phyloP scores from a whole-genome alignment of 2,888 invertebrate species.

The Zaprionus bogoriensis region DNA sequence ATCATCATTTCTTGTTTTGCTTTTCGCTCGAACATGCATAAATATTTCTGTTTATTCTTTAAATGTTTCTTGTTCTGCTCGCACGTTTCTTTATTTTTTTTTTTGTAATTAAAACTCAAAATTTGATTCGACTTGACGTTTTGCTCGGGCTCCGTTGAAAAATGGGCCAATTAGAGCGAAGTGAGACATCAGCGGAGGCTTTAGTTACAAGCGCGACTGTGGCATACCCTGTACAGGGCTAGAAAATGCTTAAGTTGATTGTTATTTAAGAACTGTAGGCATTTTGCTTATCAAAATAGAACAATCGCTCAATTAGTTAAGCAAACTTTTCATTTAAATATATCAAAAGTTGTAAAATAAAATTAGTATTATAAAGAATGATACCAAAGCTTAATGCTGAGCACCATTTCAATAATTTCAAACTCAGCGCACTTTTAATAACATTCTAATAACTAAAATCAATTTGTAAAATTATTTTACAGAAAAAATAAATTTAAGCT shows the following conservation, averaged over 20 bases:
- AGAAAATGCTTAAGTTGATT: neutral
- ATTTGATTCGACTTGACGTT: neutral
- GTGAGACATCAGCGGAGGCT: neutral
- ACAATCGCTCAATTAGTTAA: too few relatives aligned
- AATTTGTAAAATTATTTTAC: too few relatives aligned
- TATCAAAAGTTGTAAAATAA: too few relatives aligned
- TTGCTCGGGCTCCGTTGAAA: neutral
- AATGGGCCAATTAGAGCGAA: neutral
- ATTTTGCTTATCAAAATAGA: too few relatives aligned
- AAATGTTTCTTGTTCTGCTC: conserved; percentile 45
- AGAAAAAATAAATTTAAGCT: too few relatives aligned
- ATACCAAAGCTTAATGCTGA: too few relatives aligned
- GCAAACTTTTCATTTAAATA: too few relatives aligned
- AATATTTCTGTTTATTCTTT: conserved; percentile 28
- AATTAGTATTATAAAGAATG: too few relatives aligned
- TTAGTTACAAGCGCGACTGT: neutral
- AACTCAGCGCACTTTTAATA: too few relatives aligned
- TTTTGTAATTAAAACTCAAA: neutral
- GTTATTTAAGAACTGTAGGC: too few relatives aligned
- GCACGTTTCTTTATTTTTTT: neutral
- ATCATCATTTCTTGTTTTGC: neutral
- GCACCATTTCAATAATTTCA: too few relatives aligned
- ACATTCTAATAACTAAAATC: too few relatives aligned
- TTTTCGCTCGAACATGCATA: conserved; percentile 2
- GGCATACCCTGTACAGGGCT: neutral